A percentile compares a stretch with the other conserved stretches of the same genome.
These are phyloP conservation scores for Papilio glaucus DNA, from an alignment of 1,140 invertebrate genomes.

Conservation along the genomic window DNA sequence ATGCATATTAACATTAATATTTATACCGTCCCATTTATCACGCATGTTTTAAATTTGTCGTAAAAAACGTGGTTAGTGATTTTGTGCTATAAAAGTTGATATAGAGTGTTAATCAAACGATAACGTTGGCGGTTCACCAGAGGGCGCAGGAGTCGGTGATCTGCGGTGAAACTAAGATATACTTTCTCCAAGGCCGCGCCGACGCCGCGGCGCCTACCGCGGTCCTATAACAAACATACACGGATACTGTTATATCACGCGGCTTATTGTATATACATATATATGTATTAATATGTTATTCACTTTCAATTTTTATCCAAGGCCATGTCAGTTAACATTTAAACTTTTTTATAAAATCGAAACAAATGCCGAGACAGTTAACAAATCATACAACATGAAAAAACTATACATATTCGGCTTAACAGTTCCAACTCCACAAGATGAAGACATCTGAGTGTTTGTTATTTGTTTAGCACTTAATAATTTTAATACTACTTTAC, in stretches of 20 bases:
- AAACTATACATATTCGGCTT: no score
- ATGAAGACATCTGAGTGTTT: no score
- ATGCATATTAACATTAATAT: no score
- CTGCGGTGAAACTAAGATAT: conserved; percentile 59
- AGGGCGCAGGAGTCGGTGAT: conserved; percentile 42
- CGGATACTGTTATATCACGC: conserved; percentile 68
- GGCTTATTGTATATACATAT: conserved; percentile 48
- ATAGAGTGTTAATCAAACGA: conserved; percentile 14
- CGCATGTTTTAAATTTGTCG: no score
- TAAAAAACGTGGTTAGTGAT: background rate
- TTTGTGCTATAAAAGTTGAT: background rate
- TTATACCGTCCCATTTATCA: no score
- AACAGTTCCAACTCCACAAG: no score
- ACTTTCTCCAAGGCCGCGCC: conserved; percentile 73
- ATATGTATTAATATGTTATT: conserved; percentile 49
- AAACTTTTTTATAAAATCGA: no score
- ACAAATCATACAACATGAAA: no score
- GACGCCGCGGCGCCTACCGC: conserved; percentile 59
- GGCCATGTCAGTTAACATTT: no score
- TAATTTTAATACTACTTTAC: no score
- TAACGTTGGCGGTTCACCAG: conserved; percentile 50
- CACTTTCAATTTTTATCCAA: conserved; percentile 17
- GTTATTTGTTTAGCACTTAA: no score
- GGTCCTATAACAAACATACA: conserved; percentile 56
- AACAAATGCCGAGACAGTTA: no score